A percentile compares a stretch with the other conserved stretches of the same genome.
phyloP scores from a whole-genome alignment of 2,113 vertebrate genomes.

The Vulpes lagopus region DNA sequence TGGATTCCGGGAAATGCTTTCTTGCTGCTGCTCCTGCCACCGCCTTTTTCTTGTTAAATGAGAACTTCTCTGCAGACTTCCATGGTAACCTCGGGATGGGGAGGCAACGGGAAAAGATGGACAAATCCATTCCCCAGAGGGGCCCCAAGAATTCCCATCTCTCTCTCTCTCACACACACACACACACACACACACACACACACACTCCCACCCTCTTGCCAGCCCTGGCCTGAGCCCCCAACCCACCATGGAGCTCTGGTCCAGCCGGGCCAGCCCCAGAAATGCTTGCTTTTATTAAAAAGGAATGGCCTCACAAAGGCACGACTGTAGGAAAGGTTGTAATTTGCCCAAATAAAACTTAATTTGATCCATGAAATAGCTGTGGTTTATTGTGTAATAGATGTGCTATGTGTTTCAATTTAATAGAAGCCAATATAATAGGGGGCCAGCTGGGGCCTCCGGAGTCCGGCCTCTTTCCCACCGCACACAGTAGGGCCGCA shows the following conservation, averaged over 20 bases:
- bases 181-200: not conserved
- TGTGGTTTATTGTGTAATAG: slow-evolving; percentile 95
- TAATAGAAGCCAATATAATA: slow-evolving; percentile 92
- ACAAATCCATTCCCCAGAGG: slow-evolving; percentile 65
- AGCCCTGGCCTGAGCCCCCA: slow-evolving; percentile 57
- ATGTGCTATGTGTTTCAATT: slow-evolving; percentile 91
- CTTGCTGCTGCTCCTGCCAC: slow-evolving; percentile 47
- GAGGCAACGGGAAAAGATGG: slow-evolving; percentile 63
- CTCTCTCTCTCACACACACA: not conserved
- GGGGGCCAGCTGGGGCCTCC: slow-evolving; percentile 89
- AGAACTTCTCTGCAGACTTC: slow-evolving; percentile 70
- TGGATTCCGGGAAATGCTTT: slow-evolving; percentile 86
- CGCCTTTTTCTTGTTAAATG: slow-evolving; percentile 79
- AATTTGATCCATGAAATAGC: slow-evolving; percentile 95
- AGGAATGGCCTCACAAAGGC: slow-evolving; percentile 91
- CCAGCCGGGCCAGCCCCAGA: slow-evolving; percentile 87
- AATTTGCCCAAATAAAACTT: slow-evolving; percentile 93
- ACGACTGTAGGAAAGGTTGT: slow-evolving; percentile 92
- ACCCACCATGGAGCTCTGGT: slow-evolving; percentile 62
- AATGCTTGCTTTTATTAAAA: slow-evolving; percentile 92
- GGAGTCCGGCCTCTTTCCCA: slow-evolving; percentile 89
- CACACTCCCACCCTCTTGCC: not conserved
- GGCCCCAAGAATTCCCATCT: slow-evolving; percentile 69
- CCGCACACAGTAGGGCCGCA: slow-evolving; percentile 75
- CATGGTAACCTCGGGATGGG: slow-evolving; percentile 84